Evolutionary conservation across 2,113 vertebrate species (phyloP).

Genomic region (Brienomyrus brachyistius): DNA sequence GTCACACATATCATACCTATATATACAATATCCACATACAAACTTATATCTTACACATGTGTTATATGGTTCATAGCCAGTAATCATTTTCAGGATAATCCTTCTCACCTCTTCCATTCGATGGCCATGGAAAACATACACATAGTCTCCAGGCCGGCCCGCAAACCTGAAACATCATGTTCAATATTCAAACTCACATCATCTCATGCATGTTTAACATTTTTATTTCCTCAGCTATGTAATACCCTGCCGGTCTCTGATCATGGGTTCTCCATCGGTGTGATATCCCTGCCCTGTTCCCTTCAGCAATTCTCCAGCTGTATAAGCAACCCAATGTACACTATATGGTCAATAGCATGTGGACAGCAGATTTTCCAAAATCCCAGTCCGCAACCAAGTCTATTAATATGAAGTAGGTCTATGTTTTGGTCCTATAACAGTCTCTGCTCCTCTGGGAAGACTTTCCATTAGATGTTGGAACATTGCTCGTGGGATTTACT

Average conservation of each 20-base stretch:
- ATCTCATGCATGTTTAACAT: background rate
- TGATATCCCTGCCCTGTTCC: background rate
- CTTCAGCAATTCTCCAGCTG: background rate
- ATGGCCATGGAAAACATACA: slow-evolving; percentile 83
- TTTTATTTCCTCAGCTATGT: background rate
- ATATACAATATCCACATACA: background rate
- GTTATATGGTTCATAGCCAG: background rate
- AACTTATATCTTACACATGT: background rate
- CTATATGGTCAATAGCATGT: background rate
- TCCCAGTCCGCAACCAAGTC: background rate
- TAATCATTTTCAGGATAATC: background rate
- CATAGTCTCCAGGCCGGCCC: slow-evolving; percentile 82
- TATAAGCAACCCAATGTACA: background rate
- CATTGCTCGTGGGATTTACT: background rate
- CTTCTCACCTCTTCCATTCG: slow-evolving; percentile 85
- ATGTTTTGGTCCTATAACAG: background rate
- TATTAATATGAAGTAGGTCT: background rate
- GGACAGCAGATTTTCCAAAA: background rate
- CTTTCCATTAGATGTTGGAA: background rate
- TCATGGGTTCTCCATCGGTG: background rate
- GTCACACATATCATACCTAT: background rate
- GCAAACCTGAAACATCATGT: slow-evolving; percentile 68
- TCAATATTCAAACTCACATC: background rate
- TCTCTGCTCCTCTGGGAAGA: background rate
- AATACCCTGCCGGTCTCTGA: background rate